phyloP scores from a whole-genome alignment of 2,113 vertebrate genomes.

The Gavia stellata region DNA sequence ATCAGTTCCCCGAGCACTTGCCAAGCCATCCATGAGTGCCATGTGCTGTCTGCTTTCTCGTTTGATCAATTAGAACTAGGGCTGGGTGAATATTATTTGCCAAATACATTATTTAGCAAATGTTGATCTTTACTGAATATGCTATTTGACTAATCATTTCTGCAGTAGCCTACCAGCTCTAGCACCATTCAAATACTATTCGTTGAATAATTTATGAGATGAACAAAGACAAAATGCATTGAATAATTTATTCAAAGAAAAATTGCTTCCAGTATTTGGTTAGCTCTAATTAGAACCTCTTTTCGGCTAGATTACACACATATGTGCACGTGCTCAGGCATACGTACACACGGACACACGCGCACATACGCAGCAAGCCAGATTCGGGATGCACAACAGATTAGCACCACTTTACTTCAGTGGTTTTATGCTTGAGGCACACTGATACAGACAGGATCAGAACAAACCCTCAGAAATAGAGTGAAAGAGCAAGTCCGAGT shows the following conservation, averaged over 20 bases:
- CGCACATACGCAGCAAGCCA: accelerated
- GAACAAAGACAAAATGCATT: slow-evolving; percentile 39
- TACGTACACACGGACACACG: accelerated
- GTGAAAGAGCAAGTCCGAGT: not conserved
- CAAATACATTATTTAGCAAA: slow-evolving; percentile 49
- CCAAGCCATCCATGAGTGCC: not conserved
- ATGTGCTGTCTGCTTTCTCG: not conserved
- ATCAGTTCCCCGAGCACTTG: not conserved
- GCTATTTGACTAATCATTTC: slow-evolving; percentile 8
- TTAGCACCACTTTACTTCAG: not conserved
- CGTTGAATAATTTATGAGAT: slow-evolving; percentile 40
- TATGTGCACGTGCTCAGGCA: not conserved
- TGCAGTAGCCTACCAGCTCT: not conserved
- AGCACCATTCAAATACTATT: not conserved
- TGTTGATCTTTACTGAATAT: not conserved
- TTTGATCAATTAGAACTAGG: not conserved
- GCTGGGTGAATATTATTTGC: not conserved
- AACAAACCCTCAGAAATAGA: not conserved
- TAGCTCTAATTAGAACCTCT: slow-evolving; percentile 39
- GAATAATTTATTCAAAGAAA: slow-evolving; percentile 55
- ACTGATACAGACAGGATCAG: not conserved
- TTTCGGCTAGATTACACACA: not conserved
- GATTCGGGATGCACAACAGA: not conserved
- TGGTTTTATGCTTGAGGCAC: not conserved
- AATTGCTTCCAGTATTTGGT: slow-evolving; percentile 36